Base-by-base conservation (phyloP, 2,888 invertebrate genomes). In the Epiperipatus broadwayi region DNA sequence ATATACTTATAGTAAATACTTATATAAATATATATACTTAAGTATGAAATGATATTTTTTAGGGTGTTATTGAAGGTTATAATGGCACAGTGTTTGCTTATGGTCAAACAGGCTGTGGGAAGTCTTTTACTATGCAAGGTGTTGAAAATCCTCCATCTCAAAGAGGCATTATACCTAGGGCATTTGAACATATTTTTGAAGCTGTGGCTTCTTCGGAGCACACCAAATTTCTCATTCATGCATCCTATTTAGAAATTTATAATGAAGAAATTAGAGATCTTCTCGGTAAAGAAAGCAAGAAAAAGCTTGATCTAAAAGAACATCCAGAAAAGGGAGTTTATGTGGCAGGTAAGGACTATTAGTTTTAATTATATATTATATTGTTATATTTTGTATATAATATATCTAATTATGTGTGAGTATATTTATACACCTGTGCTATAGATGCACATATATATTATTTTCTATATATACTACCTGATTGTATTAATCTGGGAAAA, bases 51-150 rank as follows among this genome's bases (percentile, higher is more conserved):
- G n/a, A 40, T 40, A 32, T 38, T 15, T 47, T 52, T 12, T 59
- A 75, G 68, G 80, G 80, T 43, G 80, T 83, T 1, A 66, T 84
- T 39, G 84, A 85, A 53, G 85, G 85, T 1, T 85, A 85, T 64
- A 87, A 85, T 63, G 79, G 80, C 14, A 85, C 85, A 0, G 80
- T 87, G 37, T 85, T 87, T 58, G 85, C 85, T 0, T 87, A 87
- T 54, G 85, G 85, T 1, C 85, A 85, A 61, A 85, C 84, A 1
- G 84, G 85, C 0, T 81, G 83, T 55, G 85, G 85, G 0, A 87
- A 85, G 57, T 80, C 81, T 1, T 80, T 76, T 55, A 78, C 81
- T 8, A 87, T 87, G 84, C 80, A 81, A 55, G 84, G 79, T 5
- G 58, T 68, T 19, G 47, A 59, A 2, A 59, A 65, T 37, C 66